phyloP scores from a whole-genome alignment of 1,140 invertebrate genomes.

The Hycleus cichorii region DNA sequence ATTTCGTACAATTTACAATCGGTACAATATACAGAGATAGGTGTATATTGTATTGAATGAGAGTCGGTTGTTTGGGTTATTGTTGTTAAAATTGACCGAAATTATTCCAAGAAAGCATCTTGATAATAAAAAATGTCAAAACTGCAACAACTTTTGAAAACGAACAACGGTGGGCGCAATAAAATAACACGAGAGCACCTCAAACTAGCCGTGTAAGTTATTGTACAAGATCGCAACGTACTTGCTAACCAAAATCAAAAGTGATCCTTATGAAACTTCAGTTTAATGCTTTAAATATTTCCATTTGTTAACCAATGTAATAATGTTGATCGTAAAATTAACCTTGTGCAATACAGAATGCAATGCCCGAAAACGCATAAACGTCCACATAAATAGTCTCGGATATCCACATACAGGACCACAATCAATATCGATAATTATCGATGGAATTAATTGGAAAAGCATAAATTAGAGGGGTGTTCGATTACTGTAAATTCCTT shows the following conservation, averaged over 20 bases:
- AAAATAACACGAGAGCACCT: conserved; percentile 27
- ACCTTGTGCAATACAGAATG: conserved; percentile 26
- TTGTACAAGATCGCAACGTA: conserved; percentile 1
- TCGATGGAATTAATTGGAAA: no score
- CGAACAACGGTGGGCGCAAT: conserved; percentile 10
- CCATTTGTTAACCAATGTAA: conserved; percentile 19
- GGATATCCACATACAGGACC: conserved; percentile 33
- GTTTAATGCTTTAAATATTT: background rate
- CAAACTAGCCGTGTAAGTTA: conserved; percentile 32
- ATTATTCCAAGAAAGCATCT: conserved; percentile 11
- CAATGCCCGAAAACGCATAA: conserved; percentile 31
- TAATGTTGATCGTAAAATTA: conserved; percentile 36
- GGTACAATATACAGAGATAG: background rate
- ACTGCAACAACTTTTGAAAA: conserved; percentile 18
- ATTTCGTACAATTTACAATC: background rate
- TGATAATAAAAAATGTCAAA: conserved; percentile 20
- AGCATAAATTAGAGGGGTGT: no score
- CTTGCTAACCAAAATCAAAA: no score
- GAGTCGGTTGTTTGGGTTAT: background rate
- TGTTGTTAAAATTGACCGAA: conserved; percentile 1
- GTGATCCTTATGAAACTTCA: no score
- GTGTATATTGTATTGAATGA: background rate
- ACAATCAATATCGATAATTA: background rate
- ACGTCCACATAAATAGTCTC: conserved; percentile 35
- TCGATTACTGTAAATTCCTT: no score